Percentiles rank a stretch among this genome's conserved stretches.
Evolutionary conservation across 2,888 invertebrate species (phyloP).

Genomic region (Drosophila barbarae): DNA sequence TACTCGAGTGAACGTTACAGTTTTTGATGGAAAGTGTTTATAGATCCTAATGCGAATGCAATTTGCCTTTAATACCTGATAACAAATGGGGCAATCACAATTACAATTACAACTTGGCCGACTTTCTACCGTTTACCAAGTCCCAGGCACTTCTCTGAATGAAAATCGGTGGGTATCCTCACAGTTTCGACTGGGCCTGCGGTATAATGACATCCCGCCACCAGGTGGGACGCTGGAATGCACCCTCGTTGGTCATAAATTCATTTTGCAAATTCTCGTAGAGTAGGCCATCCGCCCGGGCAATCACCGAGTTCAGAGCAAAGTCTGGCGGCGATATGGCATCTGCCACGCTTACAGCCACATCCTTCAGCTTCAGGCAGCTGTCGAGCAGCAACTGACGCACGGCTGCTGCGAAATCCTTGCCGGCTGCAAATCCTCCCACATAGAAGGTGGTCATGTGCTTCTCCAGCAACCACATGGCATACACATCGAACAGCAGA

Average conservation of each 20-base stretch:
- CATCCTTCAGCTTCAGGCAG: constrained; percentile 86
- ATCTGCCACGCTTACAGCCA: constrained; percentile 89
- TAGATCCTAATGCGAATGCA: constrained; percentile 22
- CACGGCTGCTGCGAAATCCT: constrained; percentile 82
- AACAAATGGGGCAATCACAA: constrained; percentile 48
- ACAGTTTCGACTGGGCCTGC: constrained; percentile 74
- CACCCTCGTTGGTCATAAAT: constrained; percentile 85
- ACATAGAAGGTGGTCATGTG: constrained; percentile 87
- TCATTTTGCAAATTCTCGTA: constrained; percentile 87
- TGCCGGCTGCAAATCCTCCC: constrained; percentile 81
- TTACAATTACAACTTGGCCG: constrained; percentile 20
- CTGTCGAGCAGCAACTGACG: constrained; percentile 85
- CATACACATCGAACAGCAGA: constrained; percentile 82
- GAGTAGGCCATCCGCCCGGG: constrained; percentile 87
- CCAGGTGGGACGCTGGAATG: constrained; percentile 87
- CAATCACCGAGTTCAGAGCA: constrained; percentile 91
- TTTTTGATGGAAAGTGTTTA: constrained; percentile 23
- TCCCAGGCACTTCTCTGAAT: constrained; percentile 57
- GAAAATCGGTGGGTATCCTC: constrained; percentile 8
- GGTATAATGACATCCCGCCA: constrained; percentile 83
- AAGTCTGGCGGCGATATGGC: constrained; percentile 94
- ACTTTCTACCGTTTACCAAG: constrained; percentile 6
- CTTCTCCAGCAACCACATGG: constrained; percentile 83
- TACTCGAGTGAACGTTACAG: constrained; percentile 38
- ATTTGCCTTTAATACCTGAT: constrained; percentile 37